phyloP scores from a whole-genome alignment of 2,888 invertebrate genomes.

The Acleris holmiana region DNA sequence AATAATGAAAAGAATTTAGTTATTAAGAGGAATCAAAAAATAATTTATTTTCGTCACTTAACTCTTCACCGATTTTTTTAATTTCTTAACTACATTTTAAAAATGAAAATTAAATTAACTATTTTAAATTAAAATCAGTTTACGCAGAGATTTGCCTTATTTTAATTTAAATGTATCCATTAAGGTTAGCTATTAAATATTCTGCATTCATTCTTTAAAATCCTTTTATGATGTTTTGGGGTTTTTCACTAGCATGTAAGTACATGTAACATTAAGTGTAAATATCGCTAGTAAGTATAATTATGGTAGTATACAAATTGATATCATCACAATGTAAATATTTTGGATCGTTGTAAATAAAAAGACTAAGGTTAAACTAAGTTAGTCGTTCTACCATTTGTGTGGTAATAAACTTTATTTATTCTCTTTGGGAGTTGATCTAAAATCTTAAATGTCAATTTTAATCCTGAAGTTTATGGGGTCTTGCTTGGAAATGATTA shows the following conservation, averaged over 20 bases:
- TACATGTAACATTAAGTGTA: conserved; percentile 45
- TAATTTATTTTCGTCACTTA: background rate
- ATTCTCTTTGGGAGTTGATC: conserved; percentile 41
- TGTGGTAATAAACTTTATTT: conserved; percentile 67
- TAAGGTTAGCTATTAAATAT: background rate
- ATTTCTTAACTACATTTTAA: too few relatives aligned
- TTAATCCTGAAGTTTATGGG: too few relatives aligned
- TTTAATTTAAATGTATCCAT: background rate
- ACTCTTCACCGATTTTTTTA: too few relatives aligned
- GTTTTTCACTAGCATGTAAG: conserved; percentile 18
- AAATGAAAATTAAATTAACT: too few relatives aligned
- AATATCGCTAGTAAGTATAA: conserved; percentile 43
- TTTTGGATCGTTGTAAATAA: conserved; percentile 72
- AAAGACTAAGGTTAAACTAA: conserved; percentile 45
- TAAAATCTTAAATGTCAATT: too few relatives aligned
- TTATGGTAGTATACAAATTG: conserved; percentile 60
- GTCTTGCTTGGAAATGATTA: too few relatives aligned
- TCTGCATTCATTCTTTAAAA: background rate
- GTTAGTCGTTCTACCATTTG: conserved; percentile 59
- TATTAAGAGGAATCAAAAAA: conserved; percentile 10
- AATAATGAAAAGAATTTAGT: too few relatives aligned
- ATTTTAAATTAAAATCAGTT: too few relatives aligned
- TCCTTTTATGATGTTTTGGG: background rate
- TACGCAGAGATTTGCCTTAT: background rate
- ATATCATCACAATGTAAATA: conserved; percentile 77